These are phyloP conservation scores for Tipula lateralis DNA, from an alignment of 2,888 invertebrate genomes.

Conservation along the genomic window DNA sequence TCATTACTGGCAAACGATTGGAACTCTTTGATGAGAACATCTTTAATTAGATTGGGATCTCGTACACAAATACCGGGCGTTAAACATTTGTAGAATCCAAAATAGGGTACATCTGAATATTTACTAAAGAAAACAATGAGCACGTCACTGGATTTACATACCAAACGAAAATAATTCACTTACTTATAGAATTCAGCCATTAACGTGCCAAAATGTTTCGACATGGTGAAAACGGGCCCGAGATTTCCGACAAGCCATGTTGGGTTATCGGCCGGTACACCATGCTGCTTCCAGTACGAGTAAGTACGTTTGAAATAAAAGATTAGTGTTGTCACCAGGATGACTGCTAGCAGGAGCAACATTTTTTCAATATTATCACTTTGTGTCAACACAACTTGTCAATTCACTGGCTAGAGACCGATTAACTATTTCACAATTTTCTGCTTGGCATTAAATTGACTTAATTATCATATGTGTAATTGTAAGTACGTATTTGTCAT, in stretches of 20 bases:
- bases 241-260: conserved; percentile 35
- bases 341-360: not conserved
- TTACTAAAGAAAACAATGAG: not conserved
- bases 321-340: not conserved
- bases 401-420: not conserved
- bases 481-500: too few relatives aligned
- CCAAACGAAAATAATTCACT: not conserved
- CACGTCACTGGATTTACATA: too few relatives aligned
- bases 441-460: not conserved
- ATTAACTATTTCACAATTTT: not conserved
- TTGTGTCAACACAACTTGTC: not conserved
- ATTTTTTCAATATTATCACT: not conserved
- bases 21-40: conserved; percentile 43
- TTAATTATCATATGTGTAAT: not conserved
- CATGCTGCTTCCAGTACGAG: conserved; percentile 34
- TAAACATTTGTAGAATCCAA: not conserved
- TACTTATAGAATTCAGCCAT: conserved; percentile 33
- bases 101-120: not conserved
- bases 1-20: conserved; percentile 45
- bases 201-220: conserved; percentile 34
- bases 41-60: conserved; percentile 43
- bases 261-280: conserved; percentile 34
- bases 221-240: conserved; percentile 30
- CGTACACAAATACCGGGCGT: conserved; percentile 35
- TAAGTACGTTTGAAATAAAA: conserved; percentile 31